phyloP scores from a whole-genome alignment of 2,797 vertebrate species.

The Tapirus indicus region DNA sequence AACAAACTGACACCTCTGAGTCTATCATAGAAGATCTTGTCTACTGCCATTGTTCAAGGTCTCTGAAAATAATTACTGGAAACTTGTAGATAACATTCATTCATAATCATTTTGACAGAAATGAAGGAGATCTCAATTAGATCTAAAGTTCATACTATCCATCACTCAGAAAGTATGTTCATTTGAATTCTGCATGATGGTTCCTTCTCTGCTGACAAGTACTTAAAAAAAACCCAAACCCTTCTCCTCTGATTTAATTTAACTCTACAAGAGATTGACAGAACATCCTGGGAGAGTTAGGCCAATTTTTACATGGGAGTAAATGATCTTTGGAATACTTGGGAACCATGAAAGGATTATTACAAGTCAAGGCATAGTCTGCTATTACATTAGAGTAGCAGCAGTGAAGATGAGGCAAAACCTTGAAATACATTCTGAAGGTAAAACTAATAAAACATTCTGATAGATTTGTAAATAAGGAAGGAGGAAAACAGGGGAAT shows the following conservation, averaged over 20 bases:
- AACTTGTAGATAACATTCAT: slow-evolving; percentile 21
- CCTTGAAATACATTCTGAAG: slow-evolving; percentile 12
- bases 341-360: slow-evolving; percentile 2
- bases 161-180: not conserved
- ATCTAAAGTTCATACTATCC: not conserved
- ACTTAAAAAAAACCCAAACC: slow-evolving; percentile 52
- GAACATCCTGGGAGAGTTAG: slow-evolving; percentile 15
- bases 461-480: not conserved
- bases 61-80: slow-evolving; percentile 55
- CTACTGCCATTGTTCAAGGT: not conserved
- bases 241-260: slow-evolving; percentile 27
- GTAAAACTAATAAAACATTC: not conserved
- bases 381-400: not conserved
- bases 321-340: slow-evolving; percentile 28
- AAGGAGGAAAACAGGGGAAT: not conserved
- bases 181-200: slow-evolving; percentile 13
- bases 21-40: slow-evolving; percentile 1
- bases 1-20: not conserved
- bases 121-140: slow-evolving; percentile 19
- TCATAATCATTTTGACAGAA: slow-evolving; percentile 51
- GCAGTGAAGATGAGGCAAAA: not conserved
- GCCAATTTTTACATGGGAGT: slow-evolving; percentile 35
- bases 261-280: not conserved
- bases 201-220: slow-evolving; percentile 20
- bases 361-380: not conserved